Conservation (phyloP, 2,888 invertebrate species). For the Noctua fimbriata region DNA sequence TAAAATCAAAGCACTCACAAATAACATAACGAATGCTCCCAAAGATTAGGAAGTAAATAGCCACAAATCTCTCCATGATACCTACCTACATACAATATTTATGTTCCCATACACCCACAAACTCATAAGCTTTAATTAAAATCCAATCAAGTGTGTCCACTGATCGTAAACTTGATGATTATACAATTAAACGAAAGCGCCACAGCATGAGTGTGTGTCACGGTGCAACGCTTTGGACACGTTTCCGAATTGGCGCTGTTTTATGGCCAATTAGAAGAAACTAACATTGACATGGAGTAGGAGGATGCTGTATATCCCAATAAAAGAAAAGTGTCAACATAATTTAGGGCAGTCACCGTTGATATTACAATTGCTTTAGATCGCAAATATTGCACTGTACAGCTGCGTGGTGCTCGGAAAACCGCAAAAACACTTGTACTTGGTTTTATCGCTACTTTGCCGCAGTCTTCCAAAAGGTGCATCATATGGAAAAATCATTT, state of each 20-base stretch:
- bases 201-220: background rate
- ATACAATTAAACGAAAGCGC: constrained; percentile 42
- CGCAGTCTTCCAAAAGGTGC: no score
- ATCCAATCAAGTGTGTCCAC: constrained; percentile 54
- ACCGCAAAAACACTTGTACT: no score
- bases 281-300: constrained; percentile 26
- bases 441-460: no score
- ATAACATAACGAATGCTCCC: background rate
- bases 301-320: background rate
- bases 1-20: background rate
- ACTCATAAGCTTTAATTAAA: constrained; percentile 55
- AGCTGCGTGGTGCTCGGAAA: no score
- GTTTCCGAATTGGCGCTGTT: constrained; percentile 46
- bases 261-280: constrained; percentile 59
- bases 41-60: background rate
- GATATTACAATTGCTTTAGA: background rate
- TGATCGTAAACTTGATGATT: constrained; percentile 58
- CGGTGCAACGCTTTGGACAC: constrained; percentile 33
- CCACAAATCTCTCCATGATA: background rate
- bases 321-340: background rate
- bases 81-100: background rate
- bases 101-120: constrained; percentile 21
- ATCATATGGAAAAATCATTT: no score
- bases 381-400: background rate
- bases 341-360: background rate